Conservation (phyloP, 2,797 vertebrate species). For the Molossus alvarezi region DNA sequence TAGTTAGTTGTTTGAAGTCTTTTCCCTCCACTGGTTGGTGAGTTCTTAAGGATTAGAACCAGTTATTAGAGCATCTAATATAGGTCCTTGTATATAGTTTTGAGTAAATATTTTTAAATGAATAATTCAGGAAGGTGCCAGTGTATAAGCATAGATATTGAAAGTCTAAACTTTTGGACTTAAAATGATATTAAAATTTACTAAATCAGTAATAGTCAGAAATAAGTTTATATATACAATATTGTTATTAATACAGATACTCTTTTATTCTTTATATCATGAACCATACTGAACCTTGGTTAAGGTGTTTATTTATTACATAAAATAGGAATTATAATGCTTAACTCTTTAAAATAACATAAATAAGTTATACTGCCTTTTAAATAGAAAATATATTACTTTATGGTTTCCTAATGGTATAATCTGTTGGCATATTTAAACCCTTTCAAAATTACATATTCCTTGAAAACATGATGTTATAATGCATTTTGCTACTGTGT, state of each 20-base stretch:
- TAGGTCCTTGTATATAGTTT: neutral
- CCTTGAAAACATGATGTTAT: neutral
- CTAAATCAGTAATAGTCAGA: neutral
- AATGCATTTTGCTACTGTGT: neutral
- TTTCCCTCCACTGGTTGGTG: neutral
- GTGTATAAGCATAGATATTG: neutral
- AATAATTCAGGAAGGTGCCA: neutral
- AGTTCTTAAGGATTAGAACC: conserved; percentile 7
- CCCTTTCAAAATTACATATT: neutral
- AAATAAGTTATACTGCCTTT: neutral
- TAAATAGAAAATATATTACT: neutral
- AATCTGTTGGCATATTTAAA: neutral
- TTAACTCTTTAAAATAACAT: conserved; percentile 17
- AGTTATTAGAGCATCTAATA: neutral
- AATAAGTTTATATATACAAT: neutral
- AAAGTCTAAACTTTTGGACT: neutral
- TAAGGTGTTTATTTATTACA: conserved; percentile 55
- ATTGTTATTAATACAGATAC: conserved; percentile 3
- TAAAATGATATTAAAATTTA: neutral
- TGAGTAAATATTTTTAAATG: conserved; percentile 40
- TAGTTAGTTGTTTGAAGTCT: neutral
- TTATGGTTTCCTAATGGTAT: neutral
- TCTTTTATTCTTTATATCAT: neutral
- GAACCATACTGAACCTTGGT: neutral
- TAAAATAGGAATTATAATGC: neutral